Percentiles rank a stretch among this genome's conserved stretches.
These are phyloP conservation scores for Notamacropus eugenii DNA, from an alignment of 2,797 vertebrate genomes.

Conservation along the genomic window DNA sequence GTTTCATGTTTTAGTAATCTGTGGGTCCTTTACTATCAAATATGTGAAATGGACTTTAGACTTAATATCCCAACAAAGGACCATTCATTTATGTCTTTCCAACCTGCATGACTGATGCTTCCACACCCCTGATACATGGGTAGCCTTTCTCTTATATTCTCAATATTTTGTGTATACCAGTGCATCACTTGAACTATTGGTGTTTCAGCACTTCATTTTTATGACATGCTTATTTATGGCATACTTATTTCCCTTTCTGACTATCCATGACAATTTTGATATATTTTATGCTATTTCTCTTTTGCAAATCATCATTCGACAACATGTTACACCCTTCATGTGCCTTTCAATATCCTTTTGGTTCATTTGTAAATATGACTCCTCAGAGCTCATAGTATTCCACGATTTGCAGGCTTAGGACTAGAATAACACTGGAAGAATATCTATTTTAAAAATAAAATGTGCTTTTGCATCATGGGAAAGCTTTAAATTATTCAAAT, in stretches of 20 bases:
- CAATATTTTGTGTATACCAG: not conserved
- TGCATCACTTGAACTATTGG: not conserved
- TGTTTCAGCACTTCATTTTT: conserved; percentile 20
- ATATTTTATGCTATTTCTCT: not conserved
- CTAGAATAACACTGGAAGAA: not conserved
- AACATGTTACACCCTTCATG: not conserved
- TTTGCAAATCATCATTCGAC: not conserved
- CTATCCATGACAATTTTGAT: not conserved
- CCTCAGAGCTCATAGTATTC: not conserved
- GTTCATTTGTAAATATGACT: not conserved
- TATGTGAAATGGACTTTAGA: not conserved
- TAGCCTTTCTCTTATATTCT: not conserved
- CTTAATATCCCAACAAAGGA: not conserved
- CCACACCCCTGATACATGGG: not conserved
- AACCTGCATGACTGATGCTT: not conserved
- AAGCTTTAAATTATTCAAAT: not conserved
- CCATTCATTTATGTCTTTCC: not conserved
- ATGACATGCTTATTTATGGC: not conserved
- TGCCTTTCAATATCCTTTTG: not conserved
- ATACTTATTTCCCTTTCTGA: not conserved
- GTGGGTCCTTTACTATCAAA: not conserved
- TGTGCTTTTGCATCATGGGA: not conserved
- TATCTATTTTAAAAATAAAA: not conserved
- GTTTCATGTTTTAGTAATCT: not conserved
- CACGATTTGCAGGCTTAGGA: not conserved